Conservation (phyloP, 2,797 vertebrate genomes). For the Philypnodon macrostomus region DNA sequence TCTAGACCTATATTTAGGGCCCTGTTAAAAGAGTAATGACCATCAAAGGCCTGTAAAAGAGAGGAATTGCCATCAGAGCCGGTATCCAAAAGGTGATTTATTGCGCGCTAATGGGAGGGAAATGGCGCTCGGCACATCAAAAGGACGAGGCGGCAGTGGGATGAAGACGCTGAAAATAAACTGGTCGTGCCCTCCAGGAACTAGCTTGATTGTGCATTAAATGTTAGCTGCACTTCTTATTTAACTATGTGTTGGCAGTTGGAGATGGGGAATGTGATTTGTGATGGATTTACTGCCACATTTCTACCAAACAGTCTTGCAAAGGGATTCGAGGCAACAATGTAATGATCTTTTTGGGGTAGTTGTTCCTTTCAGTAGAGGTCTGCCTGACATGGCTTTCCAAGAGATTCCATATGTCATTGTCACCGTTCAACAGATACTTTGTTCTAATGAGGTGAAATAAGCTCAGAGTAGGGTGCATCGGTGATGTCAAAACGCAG, state of each 20-base stretch:
- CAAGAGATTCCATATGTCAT: slow-evolving; percentile 17
- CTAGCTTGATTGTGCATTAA: slow-evolving; percentile 39
- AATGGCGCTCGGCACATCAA: slow-evolving; percentile 70
- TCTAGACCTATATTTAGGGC: slow-evolving; percentile 80
- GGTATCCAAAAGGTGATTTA: slow-evolving; percentile 79
- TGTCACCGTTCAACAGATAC: slow-evolving; percentile 20
- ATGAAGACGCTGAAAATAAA: slow-evolving; percentile 60
- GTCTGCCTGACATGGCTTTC: slow-evolving; percentile 7
- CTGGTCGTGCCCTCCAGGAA: slow-evolving; percentile 23
- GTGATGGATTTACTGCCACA: slow-evolving; percentile 24
- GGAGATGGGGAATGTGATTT: slow-evolving; percentile 31
- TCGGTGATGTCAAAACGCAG: slow-evolving; percentile 19
- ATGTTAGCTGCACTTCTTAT: slow-evolving; percentile 28
- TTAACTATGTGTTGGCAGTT: slow-evolving; percentile 21
- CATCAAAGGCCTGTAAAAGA: slow-evolving; percentile 77
- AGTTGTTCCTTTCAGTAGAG: slow-evolving; percentile 9
- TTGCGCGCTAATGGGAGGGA: slow-evolving; percentile 74
- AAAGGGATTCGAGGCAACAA: slow-evolving; percentile 1
- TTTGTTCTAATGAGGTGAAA: slow-evolving; percentile 24
- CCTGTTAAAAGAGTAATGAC: slow-evolving; percentile 82
- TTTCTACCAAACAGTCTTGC: slow-evolving; percentile 27
- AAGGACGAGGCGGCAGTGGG: slow-evolving; percentile 59
- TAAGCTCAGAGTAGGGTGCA: slow-evolving; percentile 17
- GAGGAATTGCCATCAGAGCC: slow-evolving; percentile 72
- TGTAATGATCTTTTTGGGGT: slow-evolving; percentile 7